Evolutionary conservation across 2,113 vertebrate species (phyloP).

Genomic region (Oryzias melastigma): DNA sequence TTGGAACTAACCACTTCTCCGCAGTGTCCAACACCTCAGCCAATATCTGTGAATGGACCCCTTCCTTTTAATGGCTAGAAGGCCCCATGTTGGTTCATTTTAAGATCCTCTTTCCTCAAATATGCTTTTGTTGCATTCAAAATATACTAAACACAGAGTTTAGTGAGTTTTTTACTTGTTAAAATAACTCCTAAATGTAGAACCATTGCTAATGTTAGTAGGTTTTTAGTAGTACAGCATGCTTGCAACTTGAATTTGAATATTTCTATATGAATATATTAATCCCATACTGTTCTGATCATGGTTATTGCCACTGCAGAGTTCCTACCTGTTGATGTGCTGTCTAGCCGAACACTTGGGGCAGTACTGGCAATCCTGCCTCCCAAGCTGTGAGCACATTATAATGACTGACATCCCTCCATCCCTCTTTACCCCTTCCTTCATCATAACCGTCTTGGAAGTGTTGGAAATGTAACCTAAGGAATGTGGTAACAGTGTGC

Average conservation of each 20-base stretch:
- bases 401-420: slow-evolving; percentile 49
- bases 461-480: slow-evolving; percentile 65
- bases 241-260: slow-evolving; percentile 1
- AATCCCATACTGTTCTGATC: slow-evolving; percentile 23
- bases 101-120: slow-evolving; percentile 30
- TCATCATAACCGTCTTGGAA: slow-evolving; percentile 17
- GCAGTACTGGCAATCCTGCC: slow-evolving; percentile 41
- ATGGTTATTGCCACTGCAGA: slow-evolving; percentile 39
- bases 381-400: slow-evolving; percentile 53
- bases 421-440: slow-evolving; percentile 31
- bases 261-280: background rate
- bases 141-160: slow-evolving; percentile 16
- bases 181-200: background rate
- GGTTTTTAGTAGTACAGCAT: background rate
- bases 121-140: background rate
- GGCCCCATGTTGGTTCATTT: slow-evolving; percentile 39
- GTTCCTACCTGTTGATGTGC: slow-evolving; percentile 42
- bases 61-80: slow-evolving; percentile 53
- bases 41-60: slow-evolving; percentile 63
- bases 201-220: background rate
- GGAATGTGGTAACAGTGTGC: slow-evolving; percentile 74
- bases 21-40: slow-evolving; percentile 68
- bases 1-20: slow-evolving; percentile 77
- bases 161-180: background rate
- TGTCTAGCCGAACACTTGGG: slow-evolving; percentile 52